These are phyloP conservation scores for Hirundo rustica DNA, from an alignment of 2,797 vertebrate genomes.

Conservation along the genomic window DNA sequence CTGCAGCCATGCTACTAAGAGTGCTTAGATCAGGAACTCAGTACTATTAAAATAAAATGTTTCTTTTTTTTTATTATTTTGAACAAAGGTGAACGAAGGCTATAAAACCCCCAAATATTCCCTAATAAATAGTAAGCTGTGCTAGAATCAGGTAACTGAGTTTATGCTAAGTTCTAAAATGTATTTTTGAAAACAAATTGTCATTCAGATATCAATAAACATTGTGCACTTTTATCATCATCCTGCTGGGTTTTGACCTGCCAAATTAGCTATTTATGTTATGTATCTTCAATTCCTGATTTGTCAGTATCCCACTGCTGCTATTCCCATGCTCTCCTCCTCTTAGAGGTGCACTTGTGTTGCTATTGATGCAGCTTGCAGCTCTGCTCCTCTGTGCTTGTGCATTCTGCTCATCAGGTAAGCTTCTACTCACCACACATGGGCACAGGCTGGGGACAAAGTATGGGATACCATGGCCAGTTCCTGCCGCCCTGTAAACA, in stretches of 20 bases:
- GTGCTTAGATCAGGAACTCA: background rate
- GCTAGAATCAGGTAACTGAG: conserved; percentile 35
- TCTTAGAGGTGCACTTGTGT: rapidly evolving
- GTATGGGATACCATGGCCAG: rapidly evolving
- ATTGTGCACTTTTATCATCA: conserved; percentile 32
- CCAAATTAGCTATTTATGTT: background rate
- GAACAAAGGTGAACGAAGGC: conserved; percentile 39
- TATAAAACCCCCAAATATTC: conserved; percentile 25
- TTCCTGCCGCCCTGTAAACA: background rate
- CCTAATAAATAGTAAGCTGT: conserved; percentile 26
- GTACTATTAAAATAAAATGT: conserved; percentile 32
- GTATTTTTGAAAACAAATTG: conserved; percentile 16
- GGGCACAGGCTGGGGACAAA: background rate
- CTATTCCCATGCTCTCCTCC: background rate
- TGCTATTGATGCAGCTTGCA: background rate
- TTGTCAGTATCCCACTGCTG: background rate
- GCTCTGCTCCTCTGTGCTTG: background rate
- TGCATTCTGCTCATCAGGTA: background rate
- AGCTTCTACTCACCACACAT: rapidly evolving
- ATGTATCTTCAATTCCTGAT: background rate
- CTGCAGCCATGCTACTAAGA: conserved; percentile 12
- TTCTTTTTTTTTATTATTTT: conserved; percentile 5
- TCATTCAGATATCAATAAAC: conserved; percentile 46
- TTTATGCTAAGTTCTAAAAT: conserved; percentile 48
- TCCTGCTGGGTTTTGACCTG: conserved; percentile 19